Base-by-base conservation (phyloP, 2,888 invertebrate species). In the Stenodema calcarata region DNA sequence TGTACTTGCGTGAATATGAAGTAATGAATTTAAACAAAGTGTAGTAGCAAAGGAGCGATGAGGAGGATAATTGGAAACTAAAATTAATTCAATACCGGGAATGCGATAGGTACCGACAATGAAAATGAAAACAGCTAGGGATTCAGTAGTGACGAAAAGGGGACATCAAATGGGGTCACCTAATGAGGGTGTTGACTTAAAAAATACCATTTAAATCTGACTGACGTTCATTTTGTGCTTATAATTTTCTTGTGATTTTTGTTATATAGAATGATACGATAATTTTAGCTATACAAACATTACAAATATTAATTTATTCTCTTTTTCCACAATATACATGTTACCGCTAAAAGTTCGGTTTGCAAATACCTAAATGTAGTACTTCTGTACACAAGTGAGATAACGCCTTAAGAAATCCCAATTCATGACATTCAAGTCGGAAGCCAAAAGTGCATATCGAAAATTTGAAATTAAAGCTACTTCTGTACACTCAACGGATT, bases 151-250 rank as follows among this genome's bases (percentile, higher is more conserved):
- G n/a, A n/a, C n/a, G n/a, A n/a, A n/a, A n/a, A n/a, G n/a, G n/a
- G 62, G 23, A 62, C 62, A 9, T 23, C 23, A 23, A 62, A 11
- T 0, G 27, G 27, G 23, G 16, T 47, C 12, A 7, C 12, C 47
- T 47, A 47, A 47, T 12, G 47, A 47, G 47, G 47, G 12, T 50
- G n/a, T n/a, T n/a, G 14, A 16, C 50, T 50, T 50, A 50, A 14
- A 44, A 16, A 23, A 62, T 62, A 62, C 23, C 62, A 62, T 62
- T 62, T 62, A 62, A 62, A 18, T 18, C 62, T 75, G 28, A 41
- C 73, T 35, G 18, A 75, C 73, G 18, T 18, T 18, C 54, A 30
- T 75, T 75, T 75, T 75, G 73, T 75, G 73, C 73, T 75, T 75
- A 41, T 41, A 75, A 14, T 41, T 35, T 35, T 75, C 41, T 41